phyloP scores from a whole-genome alignment of 2,888 invertebrate genomes.

The Ectemnius cavifrons region DNA sequence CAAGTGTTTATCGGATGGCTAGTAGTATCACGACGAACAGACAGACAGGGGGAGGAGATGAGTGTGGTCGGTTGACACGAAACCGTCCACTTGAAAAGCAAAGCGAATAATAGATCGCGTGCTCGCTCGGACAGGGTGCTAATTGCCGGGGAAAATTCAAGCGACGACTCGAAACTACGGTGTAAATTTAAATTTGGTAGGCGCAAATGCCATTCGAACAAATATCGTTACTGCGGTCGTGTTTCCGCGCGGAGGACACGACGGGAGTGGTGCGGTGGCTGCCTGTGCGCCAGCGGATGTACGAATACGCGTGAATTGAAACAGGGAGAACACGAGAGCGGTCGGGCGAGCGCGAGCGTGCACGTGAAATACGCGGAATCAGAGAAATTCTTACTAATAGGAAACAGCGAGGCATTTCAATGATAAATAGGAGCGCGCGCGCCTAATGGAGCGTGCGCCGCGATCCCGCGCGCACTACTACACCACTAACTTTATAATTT shows the following conservation, averaged over 20 bases:
- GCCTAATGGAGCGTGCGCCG: slow-evolving; percentile 25
- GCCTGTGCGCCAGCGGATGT: too few relatives aligned
- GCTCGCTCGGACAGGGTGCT: not conserved
- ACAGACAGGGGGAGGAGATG: too few relatives aligned
- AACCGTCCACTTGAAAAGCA: not conserved
- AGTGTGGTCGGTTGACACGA: too few relatives aligned
- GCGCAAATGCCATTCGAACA: not conserved
- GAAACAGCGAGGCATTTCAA: not conserved
- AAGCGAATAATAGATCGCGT: not conserved
- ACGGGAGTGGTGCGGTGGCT: too few relatives aligned
- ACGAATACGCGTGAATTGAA: too few relatives aligned
- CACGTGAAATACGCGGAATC: not conserved
- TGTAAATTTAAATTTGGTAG: not conserved
- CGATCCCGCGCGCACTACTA: not conserved
- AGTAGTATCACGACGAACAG: too few relatives aligned
- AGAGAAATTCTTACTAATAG: slow-evolving; percentile 24
- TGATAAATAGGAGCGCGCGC: slow-evolving; percentile 33
- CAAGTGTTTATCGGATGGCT: too few relatives aligned
- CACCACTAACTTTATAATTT: not conserved
- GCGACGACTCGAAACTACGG: not conserved
- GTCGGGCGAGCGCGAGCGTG: too few relatives aligned
- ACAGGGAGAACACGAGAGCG: too few relatives aligned
- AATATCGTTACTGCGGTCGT: not conserved
- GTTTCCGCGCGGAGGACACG: not conserved
- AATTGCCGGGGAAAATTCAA: not conserved